Evolutionary conservation across 2,113 vertebrate species (phyloP), one percentile per base, ranked within the genome.

Genomic region (Mesitornis unicolor): DNA sequence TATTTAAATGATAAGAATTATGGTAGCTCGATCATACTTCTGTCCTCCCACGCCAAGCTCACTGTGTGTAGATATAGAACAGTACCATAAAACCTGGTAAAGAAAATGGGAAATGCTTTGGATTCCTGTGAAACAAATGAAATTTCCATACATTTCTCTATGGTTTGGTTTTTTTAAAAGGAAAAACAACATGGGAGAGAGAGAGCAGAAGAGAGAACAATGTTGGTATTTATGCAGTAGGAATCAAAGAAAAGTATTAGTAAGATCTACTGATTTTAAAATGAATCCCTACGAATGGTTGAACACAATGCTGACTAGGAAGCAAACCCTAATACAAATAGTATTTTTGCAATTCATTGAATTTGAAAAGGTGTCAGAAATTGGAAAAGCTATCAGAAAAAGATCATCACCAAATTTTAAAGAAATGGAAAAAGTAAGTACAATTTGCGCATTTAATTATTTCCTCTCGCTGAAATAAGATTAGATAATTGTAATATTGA

Each of bases 271-370:
- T 43, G 42, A 64, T 61, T 65, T 61, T 24, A 45, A 82, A 95
- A 68, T 11, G 1, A 74, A 35, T 79, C 71, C 91, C 77, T 82
- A 83, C 92, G 33, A 60, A 45, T 8, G 47, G 82, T 24, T 74
- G 85, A 90, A 51, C 10, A 79, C 59, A 67, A 38, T 15, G 7
- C 53, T 57, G 71, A 65, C 33, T 76, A 91, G 22, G 36, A 71
- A 88, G 74, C 63, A 63, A 77, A 57, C 60, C 51, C 13, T 51
- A 61, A 89, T 31, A 87, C 50, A 53, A 88, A 93, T 33, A 65
- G 18, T 35, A 74, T 26, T 91, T 87, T 96, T 96, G 95, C 28
- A n/a, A 93, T 86, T 96, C 78, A 64, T 16, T 85, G 74, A 83
- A 73, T 86, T 90, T 71, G 31, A 87, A 95, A 93, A 89, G 28